Evolutionary conservation across 2,888 invertebrate species (phyloP).

Genomic region (Microchrysa polita): DNA sequence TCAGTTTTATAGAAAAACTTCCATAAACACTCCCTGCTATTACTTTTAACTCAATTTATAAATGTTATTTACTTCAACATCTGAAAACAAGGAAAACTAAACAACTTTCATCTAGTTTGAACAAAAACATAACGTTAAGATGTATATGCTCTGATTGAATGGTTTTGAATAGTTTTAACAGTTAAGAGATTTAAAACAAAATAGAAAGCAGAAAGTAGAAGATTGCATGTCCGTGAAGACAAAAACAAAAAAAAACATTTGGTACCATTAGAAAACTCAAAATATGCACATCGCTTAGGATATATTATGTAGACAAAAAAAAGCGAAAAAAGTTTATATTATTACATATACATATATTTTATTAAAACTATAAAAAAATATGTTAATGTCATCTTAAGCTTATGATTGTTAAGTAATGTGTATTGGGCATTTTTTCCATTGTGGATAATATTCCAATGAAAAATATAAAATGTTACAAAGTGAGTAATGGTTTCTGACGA

Average conservation of each 20-base stretch:
- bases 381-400: not conserved
- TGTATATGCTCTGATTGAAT: constrained; percentile 26
- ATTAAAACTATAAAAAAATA: not conserved
- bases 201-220: not conserved
- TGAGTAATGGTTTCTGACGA: not conserved
- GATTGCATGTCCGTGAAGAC: no score
- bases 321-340: not conserved
- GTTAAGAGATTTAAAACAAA: not conserved
- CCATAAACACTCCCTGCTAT: no score
- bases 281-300: not conserved
- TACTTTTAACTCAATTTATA: not conserved
- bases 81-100: not conserved
- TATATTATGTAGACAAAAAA: not conserved
- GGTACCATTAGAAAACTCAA: not conserved
- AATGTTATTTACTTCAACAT: no score
- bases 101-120: constrained; percentile 12
- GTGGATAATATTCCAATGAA: not conserved
- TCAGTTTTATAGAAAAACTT: no score
- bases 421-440: not conserved
- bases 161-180: constrained; percentile 23
- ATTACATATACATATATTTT: constrained; percentile 1
- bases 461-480: not conserved
- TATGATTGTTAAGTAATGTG: not conserved
- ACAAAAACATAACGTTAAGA: not conserved
- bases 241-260: not conserved